These are phyloP conservation scores for Gymnorhina tibicen DNA, from an alignment of 2,113 vertebrate species.

Conservation along the genomic window DNA sequence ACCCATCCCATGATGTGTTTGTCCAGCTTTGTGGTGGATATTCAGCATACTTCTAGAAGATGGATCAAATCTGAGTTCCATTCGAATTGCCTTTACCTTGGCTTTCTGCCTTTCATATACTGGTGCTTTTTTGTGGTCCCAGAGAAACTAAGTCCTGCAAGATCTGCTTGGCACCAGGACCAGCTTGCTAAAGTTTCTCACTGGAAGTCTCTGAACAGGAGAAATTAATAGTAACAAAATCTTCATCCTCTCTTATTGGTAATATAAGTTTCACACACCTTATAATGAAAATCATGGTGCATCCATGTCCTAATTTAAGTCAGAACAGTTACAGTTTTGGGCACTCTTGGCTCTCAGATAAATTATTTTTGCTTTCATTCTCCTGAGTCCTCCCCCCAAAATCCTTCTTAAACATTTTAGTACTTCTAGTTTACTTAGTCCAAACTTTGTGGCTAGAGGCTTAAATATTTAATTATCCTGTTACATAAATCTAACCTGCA, in stretches of 20 bases:
- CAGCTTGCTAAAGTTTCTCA: background rate
- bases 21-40: background rate
- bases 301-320: background rate
- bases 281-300: background rate
- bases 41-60: background rate
- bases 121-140: background rate
- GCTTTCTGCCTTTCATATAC: background rate
- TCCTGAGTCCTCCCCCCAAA: rapidly evolving
- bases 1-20: background rate
- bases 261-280: background rate
- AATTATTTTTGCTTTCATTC: background rate
- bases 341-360: background rate
- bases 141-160: background rate
- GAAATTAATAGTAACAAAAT: background rate
- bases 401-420: background rate
- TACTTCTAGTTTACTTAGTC: background rate
- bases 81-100: background rate
- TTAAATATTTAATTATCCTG: background rate
- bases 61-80: background rate
- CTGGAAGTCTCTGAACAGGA: background rate
- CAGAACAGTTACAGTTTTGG: background rate
- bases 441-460: background rate
- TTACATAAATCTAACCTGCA: background rate
- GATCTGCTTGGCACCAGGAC: background rate
- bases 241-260: background rate